These are phyloP conservation scores for Sigmodon hispidus DNA, from an alignment of 2,113 vertebrate species.

Conservation along the genomic window DNA sequence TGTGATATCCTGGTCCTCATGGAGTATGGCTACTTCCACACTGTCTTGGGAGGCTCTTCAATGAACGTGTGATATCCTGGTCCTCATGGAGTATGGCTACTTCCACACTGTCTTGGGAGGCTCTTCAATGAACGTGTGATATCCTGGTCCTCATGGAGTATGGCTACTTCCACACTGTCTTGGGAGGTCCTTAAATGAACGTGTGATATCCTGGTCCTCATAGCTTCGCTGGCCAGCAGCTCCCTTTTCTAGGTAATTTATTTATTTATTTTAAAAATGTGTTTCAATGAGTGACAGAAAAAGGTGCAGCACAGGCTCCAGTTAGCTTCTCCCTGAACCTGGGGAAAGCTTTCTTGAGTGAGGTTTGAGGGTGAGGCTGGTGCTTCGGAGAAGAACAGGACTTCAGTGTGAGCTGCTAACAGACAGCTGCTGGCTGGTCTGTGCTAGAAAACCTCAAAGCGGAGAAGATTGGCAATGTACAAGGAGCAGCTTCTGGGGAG, in stretches of 20 bases:
- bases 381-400: not conserved
- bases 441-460: not conserved
- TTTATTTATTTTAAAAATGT: not conserved
- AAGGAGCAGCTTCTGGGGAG: not conserved
- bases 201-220: not conserved
- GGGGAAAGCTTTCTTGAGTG: not conserved
- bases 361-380: not conserved
- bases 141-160: too few species aligned
- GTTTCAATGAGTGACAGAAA: not conserved
- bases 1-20: too few species aligned
- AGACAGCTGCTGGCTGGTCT: not conserved
- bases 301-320: not conserved
- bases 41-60: too few species aligned
- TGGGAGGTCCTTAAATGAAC: not conserved
- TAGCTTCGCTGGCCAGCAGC: not conserved
- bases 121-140: too few species aligned
- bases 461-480: not conserved
- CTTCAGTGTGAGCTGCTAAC: not conserved
- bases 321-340: conserved; percentile 11
- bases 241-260: not conserved
- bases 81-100: too few species aligned
- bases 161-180: conserved; percentile 9
- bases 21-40: too few species aligned
- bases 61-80: too few species aligned
- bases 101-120: too few species aligned